These are phyloP conservation scores for Myotis lucifugus DNA, from an alignment of 2,113 vertebrate genomes.

Conservation along the genomic window DNA sequence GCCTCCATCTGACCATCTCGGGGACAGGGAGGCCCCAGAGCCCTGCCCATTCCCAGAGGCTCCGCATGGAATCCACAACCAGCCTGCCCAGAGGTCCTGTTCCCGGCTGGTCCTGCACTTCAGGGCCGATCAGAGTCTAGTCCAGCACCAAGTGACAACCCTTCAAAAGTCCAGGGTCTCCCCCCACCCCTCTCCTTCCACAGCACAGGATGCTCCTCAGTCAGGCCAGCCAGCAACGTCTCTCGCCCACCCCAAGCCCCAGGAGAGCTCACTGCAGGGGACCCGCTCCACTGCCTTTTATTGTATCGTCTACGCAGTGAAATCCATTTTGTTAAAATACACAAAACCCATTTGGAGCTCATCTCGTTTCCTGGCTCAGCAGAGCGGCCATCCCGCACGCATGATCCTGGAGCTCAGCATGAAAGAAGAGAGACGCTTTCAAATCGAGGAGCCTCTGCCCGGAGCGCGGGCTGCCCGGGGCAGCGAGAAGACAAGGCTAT, in stretches of 20 bases:
- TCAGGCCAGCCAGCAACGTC: accelerated
- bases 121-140: background rate
- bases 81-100: background rate
- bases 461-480: background rate
- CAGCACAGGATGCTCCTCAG: background rate
- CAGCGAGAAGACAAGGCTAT: too few relatives aligned
- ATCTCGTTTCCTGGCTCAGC: background rate
- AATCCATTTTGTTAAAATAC: background rate
- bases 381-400: background rate
- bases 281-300: background rate
- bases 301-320: background rate
- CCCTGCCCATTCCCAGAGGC: background rate
- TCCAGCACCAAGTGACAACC: background rate
- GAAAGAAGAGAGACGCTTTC: background rate
- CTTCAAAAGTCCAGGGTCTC: background rate
- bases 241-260: too few relatives aligned
- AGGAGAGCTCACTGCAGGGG: background rate
- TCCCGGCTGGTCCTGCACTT: background rate
- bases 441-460: background rate
- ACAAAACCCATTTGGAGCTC: background rate
- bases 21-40: background rate
- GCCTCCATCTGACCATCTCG: background rate
- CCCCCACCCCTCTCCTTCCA: background rate
- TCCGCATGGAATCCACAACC: background rate
- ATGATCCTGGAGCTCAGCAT: background rate